Percentiles rank a stretch among this genome's conserved stretches.
Conservation (phyloP, 2,888 invertebrate genomes). For the Drosophila limbata region DNA sequence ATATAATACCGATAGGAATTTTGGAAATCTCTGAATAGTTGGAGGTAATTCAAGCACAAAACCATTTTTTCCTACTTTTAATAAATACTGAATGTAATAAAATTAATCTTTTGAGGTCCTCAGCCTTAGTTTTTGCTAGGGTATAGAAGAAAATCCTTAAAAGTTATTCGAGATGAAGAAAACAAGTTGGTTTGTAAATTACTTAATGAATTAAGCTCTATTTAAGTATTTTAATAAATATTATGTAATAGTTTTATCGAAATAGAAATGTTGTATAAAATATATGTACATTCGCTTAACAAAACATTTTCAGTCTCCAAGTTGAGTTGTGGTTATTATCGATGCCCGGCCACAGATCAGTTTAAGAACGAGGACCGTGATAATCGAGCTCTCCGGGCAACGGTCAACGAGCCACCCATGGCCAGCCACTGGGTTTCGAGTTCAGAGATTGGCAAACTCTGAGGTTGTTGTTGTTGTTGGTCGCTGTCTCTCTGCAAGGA, state of each 20-base stretch:
- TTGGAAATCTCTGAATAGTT: neutral
- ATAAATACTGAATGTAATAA: neutral
- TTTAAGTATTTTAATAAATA: constrained; percentile 47
- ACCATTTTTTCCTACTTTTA: neutral
- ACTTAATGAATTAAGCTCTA: constrained; percentile 5
- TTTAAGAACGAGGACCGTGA: constrained; percentile 31
- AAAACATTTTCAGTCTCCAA: constrained; percentile 55
- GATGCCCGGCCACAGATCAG: constrained; percentile 49
- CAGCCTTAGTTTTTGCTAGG: no score
- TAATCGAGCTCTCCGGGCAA: constrained; percentile 67
- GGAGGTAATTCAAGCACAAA: neutral
- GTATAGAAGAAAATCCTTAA: no score
- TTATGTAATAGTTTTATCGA: constrained; percentile 24
- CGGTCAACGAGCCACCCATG: constrained; percentile 61
- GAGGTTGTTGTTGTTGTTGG: constrained; percentile 6
- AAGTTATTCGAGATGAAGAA: neutral
- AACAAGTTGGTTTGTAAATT: constrained; percentile 16
- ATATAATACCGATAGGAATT: neutral
- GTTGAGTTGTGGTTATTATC: constrained; percentile 32
- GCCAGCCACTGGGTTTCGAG: constrained; percentile 77
- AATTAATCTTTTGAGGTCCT: neutral
- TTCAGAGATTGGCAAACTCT: constrained; percentile 8
- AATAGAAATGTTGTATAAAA: constrained; percentile 28
- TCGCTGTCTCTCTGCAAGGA: constrained; percentile 10
- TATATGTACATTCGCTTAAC: constrained; percentile 24